Conservation (phyloP, 1,140 invertebrate genomes). For the Lepidurus couesii region DNA sequence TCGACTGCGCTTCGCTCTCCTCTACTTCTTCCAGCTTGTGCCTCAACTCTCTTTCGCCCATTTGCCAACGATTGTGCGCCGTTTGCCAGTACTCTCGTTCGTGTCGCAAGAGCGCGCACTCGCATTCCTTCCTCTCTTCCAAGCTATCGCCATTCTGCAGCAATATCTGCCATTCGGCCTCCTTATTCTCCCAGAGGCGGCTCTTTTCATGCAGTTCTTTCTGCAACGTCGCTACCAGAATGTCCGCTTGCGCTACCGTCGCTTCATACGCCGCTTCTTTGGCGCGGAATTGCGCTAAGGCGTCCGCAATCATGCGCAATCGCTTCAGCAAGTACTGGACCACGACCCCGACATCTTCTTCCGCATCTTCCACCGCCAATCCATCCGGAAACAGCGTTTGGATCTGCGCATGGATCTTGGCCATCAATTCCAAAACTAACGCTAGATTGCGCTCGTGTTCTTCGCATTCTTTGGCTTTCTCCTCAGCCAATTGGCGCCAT, state of each 20-base stretch:
- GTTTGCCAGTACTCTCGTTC: not conserved
- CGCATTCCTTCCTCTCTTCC: slow-evolving; percentile 32
- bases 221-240: slow-evolving; percentile 39
- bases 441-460: slow-evolving; percentile 24
- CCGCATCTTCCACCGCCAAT: slow-evolving; percentile 23
- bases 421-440: slow-evolving; percentile 26
- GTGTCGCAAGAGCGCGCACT: not conserved
- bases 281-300: slow-evolving; percentile 36
- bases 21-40: not conserved
- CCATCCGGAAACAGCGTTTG: slow-evolving; percentile 16
- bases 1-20: not conserved
- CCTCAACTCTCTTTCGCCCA: not conserved
- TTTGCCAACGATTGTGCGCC: not conserved
- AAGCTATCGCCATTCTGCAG: slow-evolving; percentile 35
- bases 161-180: slow-evolving; percentile 51
- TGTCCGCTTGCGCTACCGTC: slow-evolving; percentile 31
- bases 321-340: slow-evolving; percentile 37
- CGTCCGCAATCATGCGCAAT: slow-evolving; percentile 38
- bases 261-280: slow-evolving; percentile 32
- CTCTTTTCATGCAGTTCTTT: slow-evolving; percentile 53
- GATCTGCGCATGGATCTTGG: slow-evolving; percentile 26
- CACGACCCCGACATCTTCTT: slow-evolving; percentile 36
- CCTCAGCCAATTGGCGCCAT: slow-evolving; percentile 18
- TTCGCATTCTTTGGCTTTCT: not conserved
- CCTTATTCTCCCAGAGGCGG: slow-evolving; percentile 56